Base-by-base conservation (phyloP, 2,113 vertebrate genomes). In the Lasiurus borealis region DNA sequence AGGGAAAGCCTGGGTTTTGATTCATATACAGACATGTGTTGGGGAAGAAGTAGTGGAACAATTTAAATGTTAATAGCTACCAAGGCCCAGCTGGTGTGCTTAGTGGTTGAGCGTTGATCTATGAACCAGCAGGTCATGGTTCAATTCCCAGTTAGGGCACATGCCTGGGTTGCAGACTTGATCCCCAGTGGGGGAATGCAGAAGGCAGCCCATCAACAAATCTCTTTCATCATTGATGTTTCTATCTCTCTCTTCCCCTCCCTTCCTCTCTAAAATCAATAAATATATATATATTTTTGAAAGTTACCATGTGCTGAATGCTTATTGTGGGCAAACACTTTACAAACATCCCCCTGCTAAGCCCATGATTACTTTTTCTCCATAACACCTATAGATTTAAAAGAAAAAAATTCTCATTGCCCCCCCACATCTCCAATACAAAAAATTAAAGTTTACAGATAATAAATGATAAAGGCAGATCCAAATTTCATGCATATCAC, bases 371-470 rank as follows among this genome's bases (percentile, higher is more conserved):
- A 11, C 36, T 34, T 82, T 48, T 86, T 90, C 66, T 71, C 44
- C 31, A 16, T 62, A 21, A 36, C 68, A 31, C 23, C 8, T 85
- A 21, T 7, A 48, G 34, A 18, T 52, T 36, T 7, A n/a, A 89
- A 66, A 88, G 59, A 89, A 68, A 89, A 89, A 75, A 18, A 62
- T 64, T 84, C 19, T 59, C 48, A 91, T 14, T 19, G 40, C 40
- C 5, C 40, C 40, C 40, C 40, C 3, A 3, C 40, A 40, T 40
- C 40, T 40, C 18, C 16, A 31, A 93, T 12, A 23, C 34, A n/a
- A 52, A 91, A 57, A 92, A 57, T 62, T 31, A 72, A 91, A 81
- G 68, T 76, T 88, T n/a, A 75, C 27, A 76, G 46, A 10, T 73
- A 75, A 16, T 62, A 78, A 71, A 44, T 16, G n/a, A 83, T 34